A percentile compares a stretch with the other conserved stretches of the same genome.
Conservation (phyloP, 2,888 invertebrate genomes). For the Agrotis clavis region DNA sequence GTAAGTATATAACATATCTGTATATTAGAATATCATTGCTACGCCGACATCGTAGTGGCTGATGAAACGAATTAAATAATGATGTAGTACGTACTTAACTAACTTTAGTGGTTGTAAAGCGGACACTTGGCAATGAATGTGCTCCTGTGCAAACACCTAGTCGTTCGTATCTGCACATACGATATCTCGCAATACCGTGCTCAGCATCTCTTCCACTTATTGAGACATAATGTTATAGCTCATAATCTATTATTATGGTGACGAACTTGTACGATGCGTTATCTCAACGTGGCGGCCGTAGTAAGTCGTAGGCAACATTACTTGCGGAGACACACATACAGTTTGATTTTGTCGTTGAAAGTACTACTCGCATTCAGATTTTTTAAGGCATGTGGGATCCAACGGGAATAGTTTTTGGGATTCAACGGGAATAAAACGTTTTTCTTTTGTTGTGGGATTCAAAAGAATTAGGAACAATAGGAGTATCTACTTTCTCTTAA, state of each 20-base stretch:
- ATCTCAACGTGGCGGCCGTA: not conserved
- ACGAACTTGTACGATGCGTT: conserved; percentile 9
- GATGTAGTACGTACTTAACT: not conserved
- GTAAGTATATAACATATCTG: no score
- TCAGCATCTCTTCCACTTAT: conserved; percentile 12
- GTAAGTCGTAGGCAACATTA: no score
- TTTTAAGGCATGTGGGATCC: no score
- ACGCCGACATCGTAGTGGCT: not conserved
- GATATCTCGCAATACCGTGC: not conserved
- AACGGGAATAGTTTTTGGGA: no score
- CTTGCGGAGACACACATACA: no score
- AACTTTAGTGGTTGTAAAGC: not conserved
- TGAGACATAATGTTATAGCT: conserved; percentile 11
- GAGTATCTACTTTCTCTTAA: no score
- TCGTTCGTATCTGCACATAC: no score
- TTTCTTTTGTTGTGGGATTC: no score
- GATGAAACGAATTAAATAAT: not conserved
- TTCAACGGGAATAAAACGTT: no score
- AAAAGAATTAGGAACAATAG: not conserved
- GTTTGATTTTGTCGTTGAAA: no score
- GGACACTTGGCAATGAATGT: conserved; percentile 1
- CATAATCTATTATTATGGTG: conserved; percentile 46
- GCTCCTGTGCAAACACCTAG: conserved; percentile 28
- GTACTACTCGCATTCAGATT: no score
- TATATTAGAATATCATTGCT: no score